Evolutionary conservation across 2,797 vertebrate genomes (phyloP).

Genomic region (Mormyrus proboscirostris): DNA sequence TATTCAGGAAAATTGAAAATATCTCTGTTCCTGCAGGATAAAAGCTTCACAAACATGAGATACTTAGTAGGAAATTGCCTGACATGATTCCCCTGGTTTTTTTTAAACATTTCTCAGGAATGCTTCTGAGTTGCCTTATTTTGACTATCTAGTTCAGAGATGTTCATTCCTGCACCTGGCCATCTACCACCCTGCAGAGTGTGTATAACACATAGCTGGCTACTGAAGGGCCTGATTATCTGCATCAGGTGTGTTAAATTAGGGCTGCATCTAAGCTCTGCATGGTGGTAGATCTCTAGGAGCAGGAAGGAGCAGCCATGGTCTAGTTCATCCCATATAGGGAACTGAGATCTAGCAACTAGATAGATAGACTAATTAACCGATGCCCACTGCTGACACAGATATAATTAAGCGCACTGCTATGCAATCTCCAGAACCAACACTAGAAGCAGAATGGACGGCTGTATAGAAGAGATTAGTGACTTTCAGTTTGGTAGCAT

Average conservation of each 20-base stretch:
- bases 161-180: background rate
- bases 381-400: background rate
- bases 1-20: background rate
- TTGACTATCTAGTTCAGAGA: background rate
- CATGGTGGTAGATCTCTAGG: background rate
- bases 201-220: background rate
- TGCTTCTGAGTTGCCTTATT: background rate
- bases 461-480: background rate
- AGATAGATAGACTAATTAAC: background rate
- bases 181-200: background rate
- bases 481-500: background rate
- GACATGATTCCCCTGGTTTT: background rate
- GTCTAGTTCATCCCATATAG: background rate
- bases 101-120: background rate
- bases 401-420: background rate
- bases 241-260: background rate
- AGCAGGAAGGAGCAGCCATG: background rate
- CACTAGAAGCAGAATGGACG: background rate
- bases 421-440: background rate
- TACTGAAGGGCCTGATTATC: background rate
- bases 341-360: background rate
- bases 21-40: background rate
- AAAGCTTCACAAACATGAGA: background rate
- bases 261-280: background rate
- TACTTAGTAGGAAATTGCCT: background rate